Evolutionary conservation across 2,113 vertebrate species (phyloP).

Genomic region (Salvelinus fontinalis): DNA sequence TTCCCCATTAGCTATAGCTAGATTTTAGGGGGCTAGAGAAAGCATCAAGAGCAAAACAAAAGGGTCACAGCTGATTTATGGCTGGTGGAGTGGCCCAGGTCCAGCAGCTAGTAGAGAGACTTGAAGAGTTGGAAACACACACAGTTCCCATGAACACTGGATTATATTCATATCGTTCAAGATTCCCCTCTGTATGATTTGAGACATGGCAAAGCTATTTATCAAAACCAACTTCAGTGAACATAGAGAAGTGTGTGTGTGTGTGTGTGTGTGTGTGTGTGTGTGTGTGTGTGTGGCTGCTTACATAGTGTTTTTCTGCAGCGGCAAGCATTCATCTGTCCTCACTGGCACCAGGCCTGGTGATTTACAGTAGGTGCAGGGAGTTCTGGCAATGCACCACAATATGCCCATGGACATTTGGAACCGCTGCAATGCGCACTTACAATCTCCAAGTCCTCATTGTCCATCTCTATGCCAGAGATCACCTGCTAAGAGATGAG

Average conservation of each 20-base stretch:
- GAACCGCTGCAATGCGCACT: neutral
- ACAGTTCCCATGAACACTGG: constrained; percentile 41
- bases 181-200: constrained; percentile 8
- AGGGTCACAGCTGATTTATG: constrained; percentile 28
- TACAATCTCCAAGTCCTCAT: neutral
- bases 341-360: neutral
- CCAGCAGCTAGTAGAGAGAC: constrained; percentile 17
- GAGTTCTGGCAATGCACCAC: neutral
- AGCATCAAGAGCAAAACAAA: neutral
- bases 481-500: too few species aligned
- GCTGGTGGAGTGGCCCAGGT: constrained; percentile 18
- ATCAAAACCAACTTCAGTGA: constrained; percentile 11
- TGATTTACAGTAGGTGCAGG: neutral
- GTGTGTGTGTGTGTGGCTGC: neutral
- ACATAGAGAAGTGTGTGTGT: neutral
- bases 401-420: neutral
- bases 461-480: neutral
- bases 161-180: constrained; percentile 31
- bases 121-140: constrained; percentile 11
- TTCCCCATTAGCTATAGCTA: constrained; percentile 30
- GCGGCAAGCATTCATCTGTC: neutral
- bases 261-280: neutral
- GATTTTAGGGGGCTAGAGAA: constrained; percentile 18
- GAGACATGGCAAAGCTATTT: constrained; percentile 14
- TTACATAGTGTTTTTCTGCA: neutral